Evolutionary conservation across 2,113 vertebrate species (phyloP).

Genomic region (Xiphophorus hellerii): DNA sequence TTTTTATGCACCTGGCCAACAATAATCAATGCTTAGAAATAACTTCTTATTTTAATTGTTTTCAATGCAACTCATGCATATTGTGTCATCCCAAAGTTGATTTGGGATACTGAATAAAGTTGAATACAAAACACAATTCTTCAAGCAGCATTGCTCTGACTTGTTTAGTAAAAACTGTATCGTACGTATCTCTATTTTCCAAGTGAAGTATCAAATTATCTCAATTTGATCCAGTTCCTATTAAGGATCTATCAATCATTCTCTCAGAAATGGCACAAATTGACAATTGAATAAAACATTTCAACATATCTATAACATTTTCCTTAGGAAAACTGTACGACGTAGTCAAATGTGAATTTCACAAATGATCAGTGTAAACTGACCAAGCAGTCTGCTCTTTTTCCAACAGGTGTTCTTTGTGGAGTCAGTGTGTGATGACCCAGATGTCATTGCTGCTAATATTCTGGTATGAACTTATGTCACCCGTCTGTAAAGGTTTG

Average conservation of each 20-base stretch:
- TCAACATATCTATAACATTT: neutral
- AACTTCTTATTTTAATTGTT: neutral
- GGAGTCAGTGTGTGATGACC: conserved; percentile 96
- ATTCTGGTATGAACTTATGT: conserved; percentile 87
- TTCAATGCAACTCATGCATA: neutral
- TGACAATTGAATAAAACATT: neutral
- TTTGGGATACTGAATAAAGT: neutral
- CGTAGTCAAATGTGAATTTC: neutral
- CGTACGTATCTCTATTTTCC: neutral
- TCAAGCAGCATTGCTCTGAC: neutral
- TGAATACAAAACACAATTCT: neutral
- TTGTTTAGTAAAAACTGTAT: neutral
- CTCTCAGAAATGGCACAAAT: neutral
- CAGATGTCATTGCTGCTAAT: conserved; percentile 96
- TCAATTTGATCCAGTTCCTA: neutral
- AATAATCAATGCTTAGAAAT: neutral
- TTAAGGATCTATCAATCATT: neutral
- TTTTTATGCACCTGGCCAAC: neutral
- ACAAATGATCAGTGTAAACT: neutral
- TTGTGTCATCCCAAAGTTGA: too few species aligned
- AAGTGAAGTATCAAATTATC: neutral
- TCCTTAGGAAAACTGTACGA: neutral
- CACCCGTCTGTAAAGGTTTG: neutral
- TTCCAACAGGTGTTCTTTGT: conserved; percentile 92
- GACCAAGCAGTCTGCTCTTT: conserved; percentile 3